Evolutionary conservation across 2,113 vertebrate species (phyloP).

Genomic region (Puffinus mauretanicus): DNA sequence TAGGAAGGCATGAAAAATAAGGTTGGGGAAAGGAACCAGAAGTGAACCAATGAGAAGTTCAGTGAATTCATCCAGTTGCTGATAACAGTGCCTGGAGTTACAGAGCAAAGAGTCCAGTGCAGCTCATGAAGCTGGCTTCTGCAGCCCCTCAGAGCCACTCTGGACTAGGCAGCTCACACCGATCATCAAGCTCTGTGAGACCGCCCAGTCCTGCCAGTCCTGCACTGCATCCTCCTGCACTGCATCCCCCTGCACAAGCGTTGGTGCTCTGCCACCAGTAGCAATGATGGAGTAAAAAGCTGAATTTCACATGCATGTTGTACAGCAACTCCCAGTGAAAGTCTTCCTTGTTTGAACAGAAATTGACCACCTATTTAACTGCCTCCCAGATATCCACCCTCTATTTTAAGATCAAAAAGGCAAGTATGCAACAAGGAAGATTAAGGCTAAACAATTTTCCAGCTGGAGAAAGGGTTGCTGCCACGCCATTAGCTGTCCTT

Average conservation of each 20-base stretch:
- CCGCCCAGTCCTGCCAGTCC: background rate
- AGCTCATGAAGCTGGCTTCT: background rate
- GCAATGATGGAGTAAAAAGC: background rate
- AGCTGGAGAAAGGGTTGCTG: background rate
- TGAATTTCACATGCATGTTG: background rate
- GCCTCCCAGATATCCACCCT: background rate
- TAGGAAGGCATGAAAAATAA: background rate
- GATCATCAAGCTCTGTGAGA: background rate
- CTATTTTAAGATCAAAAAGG: background rate
- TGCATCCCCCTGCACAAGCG: background rate
- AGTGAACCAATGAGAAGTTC: background rate
- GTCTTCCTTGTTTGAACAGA: background rate
- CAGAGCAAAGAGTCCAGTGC: background rate
- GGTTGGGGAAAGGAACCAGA: background rate
- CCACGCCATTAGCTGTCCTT: background rate
- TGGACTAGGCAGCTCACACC: accelerated
- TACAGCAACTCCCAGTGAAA: background rate
- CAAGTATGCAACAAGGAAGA: background rate
- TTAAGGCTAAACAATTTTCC: background rate
- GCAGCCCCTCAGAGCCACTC: background rate
- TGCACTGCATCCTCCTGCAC: background rate
- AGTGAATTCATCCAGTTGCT: background rate
- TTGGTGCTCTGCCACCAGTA: background rate
- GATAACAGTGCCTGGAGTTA: background rate
- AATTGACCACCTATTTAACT: background rate